Base-by-base conservation (phyloP, 2,113 vertebrate species). In the Lycaon pictus region DNA sequence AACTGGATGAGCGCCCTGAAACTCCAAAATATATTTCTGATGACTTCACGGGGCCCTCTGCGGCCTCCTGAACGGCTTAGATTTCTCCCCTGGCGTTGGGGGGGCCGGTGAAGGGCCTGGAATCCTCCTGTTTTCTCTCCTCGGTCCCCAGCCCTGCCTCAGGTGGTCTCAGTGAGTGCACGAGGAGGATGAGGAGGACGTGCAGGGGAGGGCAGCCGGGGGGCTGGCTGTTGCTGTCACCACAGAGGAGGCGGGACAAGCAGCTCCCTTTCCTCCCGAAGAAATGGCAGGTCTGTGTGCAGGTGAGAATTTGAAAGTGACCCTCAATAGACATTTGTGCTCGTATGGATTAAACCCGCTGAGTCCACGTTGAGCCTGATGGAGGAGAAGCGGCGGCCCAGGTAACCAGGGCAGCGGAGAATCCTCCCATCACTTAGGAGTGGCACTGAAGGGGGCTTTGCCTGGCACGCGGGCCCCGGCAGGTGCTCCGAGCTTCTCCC, bases 1-100 rank as follows among this genome's bases (percentile, higher is more conserved):
- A 65, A 92, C 69, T 79, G 65, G 32, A 71, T 83, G 53, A 71
- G 53, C 23, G 67, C 23, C 77, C 81, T 93, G 51, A 82, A 95
- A 85, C 76, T 56, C 56, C 95, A 85, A 96, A 94, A 65, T 72
- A 63, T 77, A 63, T 71, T 69, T 93, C 32, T 65, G 48, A 60
- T 85, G 60, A 62, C 80, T 95, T 88, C 27, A 65, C 60, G 60
- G 87, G 29, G 20, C 55, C 65, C 43, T 65, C 86, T 35, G 76
- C 71, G 72, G 84, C 65, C 72, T 51, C 71, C 95, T 32, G 82
- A 88, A 79, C 82, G 55, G 51, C 85, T 92, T 95, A 51, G 32
- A 0, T 84, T 92, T 81, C 51, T 51, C 63, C 32, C 15, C 65
- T 80, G 11, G 62, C 32, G 5, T 84, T 5, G 48, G 25, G 71